Percentiles rank a stretch among this genome's conserved stretches.
phyloP scores from a whole-genome alignment of 2,113 vertebrate species.

The cat (Felis catus) region F.catus_Fca126_mat1.0 CM031419.1:123572501-123573000 shows the following conservation, averaged over 20 bases:
- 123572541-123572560: background rate
- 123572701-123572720: too few species aligned
- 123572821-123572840: too few species aligned
- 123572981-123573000: constrained; percentile 11
- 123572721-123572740: too few species aligned
- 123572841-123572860: too few species aligned
- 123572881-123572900: too few species aligned
- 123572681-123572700: too few species aligned
- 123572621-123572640: background rate
- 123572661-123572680: too few species aligned
- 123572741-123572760: too few species aligned
- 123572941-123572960: background rate
- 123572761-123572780: too few species aligned
- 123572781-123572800: too few species aligned
- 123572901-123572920: background rate
- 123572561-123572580: background rate
- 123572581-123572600: background rate
- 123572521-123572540: background rate
- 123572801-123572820: too few species aligned
- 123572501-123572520: background rate
- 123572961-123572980: background rate
- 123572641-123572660: background rate
- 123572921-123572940: background rate
- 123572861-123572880: too few species aligned
- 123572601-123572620: background rate